These are phyloP conservation scores for Anolis carolinensis DNA, from an alignment of 2,113 vertebrate genomes.

Conservation along the genomic window DNA sequence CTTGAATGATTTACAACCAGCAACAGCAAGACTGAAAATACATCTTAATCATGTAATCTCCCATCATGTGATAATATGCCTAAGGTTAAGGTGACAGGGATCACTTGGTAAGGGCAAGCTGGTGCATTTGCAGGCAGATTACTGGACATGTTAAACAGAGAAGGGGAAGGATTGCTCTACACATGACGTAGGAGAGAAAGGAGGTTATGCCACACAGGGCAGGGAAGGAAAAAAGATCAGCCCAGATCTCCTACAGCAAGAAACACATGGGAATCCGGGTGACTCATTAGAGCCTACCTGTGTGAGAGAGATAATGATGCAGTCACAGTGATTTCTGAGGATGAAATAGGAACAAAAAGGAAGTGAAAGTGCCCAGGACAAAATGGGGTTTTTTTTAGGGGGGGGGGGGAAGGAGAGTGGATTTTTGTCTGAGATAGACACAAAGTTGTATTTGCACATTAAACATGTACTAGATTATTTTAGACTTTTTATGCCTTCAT, in stretches of 20 bases:
- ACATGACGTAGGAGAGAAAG: conserved; percentile 50
- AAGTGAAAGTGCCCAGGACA: conserved; percentile 14
- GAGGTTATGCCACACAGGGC: conserved; percentile 54
- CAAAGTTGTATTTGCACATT: conserved; percentile 37
- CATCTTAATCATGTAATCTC: conserved; percentile 65
- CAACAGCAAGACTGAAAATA: conserved; percentile 56
- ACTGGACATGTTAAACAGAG: conserved; percentile 39
- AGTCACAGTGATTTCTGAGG: neutral
- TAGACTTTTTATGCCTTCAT: conserved; percentile 10
- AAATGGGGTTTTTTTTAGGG: conserved; percentile 5
- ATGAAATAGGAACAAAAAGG: neutral
- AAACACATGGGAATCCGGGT: conserved; percentile 12
- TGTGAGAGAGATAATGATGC: neutral
- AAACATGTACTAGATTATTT: conserved; percentile 17
- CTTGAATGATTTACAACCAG: conserved; percentile 46
- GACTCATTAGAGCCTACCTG: conserved; percentile 35
- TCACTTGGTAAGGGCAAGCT: conserved; percentile 61
- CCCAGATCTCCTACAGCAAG: conserved; percentile 29
- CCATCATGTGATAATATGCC: conserved; percentile 60
- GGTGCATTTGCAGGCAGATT: conserved; percentile 59
- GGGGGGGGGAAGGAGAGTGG: too few relatives aligned
- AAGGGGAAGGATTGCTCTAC: conserved; percentile 57
- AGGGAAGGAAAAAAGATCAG: conserved; percentile 35
- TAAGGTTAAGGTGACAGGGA: conserved; percentile 62
- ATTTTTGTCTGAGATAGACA: neutral